Conservation (phyloP, 2,888 invertebrate genomes). For the Aporophyla nigra region DNA sequence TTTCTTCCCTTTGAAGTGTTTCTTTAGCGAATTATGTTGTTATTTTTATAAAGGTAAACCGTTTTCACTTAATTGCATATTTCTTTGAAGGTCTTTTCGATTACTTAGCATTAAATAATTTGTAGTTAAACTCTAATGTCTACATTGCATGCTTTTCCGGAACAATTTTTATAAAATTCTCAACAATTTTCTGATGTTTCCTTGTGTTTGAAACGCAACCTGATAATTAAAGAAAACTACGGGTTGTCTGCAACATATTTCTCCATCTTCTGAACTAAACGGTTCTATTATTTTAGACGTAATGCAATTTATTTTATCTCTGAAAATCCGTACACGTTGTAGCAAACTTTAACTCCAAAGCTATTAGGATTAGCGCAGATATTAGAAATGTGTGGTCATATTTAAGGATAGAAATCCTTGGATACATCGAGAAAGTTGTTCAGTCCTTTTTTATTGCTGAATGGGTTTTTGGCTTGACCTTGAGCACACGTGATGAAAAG, state of each 20-base stretch:
- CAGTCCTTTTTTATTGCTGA: no score
- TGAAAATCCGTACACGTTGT: not conserved
- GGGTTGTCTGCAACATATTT: conserved; percentile 20
- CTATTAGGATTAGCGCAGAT: no score
- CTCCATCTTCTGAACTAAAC: conserved; percentile 6
- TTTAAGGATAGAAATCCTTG: no score
- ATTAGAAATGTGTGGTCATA: no score
- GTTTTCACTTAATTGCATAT: conserved; percentile 1
- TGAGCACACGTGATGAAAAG: no score
- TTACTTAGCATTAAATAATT: not conserved
- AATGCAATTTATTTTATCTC: conserved; percentile 36
- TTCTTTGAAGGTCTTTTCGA: conserved; percentile 8
- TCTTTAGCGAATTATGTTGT: conserved; percentile 2
- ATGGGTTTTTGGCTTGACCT: no score
- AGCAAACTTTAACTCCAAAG: not conserved
- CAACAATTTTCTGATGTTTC: not conserved
- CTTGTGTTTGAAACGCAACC: not conserved
- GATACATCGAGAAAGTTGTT: no score
- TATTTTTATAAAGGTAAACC: not conserved
- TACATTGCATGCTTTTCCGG: no score
- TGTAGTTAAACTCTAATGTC: not conserved
- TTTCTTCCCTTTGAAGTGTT: conserved; percentile 31
- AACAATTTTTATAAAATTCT: not conserved
- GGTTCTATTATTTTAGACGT: not conserved
- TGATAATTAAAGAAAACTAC: conserved; percentile 31